Evolutionary conservation across 2,888 invertebrate genomes (phyloP), one percentile per base, ranked within the genome.

Genomic region (Dioctria linearis): DNA sequence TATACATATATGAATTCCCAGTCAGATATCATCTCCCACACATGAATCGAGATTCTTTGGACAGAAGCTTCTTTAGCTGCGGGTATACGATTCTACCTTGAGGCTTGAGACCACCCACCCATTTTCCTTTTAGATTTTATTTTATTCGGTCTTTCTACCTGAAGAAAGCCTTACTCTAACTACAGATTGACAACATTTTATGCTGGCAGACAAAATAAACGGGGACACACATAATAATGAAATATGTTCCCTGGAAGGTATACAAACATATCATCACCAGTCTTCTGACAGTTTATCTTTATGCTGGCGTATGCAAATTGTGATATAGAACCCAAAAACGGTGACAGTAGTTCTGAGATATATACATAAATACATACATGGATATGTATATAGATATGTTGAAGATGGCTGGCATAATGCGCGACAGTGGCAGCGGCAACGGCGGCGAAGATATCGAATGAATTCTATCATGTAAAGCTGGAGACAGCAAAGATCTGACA

Each of bases 231-330:
- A 66, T 25, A 25, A 25, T 25, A 78, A 78, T 78, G 66, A 78
- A 78, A 78, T 66, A 66, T 78, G 66, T 54, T 65, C 25, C 69
- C 66, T 66, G 25, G 65, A 66, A 66, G 65, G 40, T 54, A 78
- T 78, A 25, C 25, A 25, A 25, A 25, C 66, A 66, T 78, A 65
- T 25, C 61, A 65, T 9, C 13, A 40, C 46, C 13, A 46, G 5
- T 25, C 25, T 25, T 25, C 25, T 25, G 25, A 25, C 73, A 43
- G n/a, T 2, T 9, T 57, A n/a, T 9, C 42, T 40, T n/a, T 25
- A 11, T 8, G 49, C 40, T 76, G 66, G 66, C 66, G 54, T 78
- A 78, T 78, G 78, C 51, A 78, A 66, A 78, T 25, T 78, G 54
- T 40, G 78, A 66, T 78, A 66, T 66, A 43, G 63, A 76, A 43